Base-by-base conservation (phyloP, 2,113 vertebrate genomes). In the Pithys albifrons region DNA sequence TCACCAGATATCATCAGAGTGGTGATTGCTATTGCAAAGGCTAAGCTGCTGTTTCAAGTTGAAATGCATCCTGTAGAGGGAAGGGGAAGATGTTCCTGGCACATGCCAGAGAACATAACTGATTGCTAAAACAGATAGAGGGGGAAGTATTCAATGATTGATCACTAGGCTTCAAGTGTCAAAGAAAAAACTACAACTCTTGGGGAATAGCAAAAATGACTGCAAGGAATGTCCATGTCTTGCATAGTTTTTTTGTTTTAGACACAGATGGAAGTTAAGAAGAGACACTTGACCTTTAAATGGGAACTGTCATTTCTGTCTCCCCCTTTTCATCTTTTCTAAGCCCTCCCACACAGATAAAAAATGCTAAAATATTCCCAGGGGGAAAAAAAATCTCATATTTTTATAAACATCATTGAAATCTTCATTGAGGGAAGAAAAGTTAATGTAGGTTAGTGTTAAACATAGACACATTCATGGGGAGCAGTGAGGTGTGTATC, bases 41-140 rank as follows among this genome's bases (percentile, higher is more conserved):
- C 67, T 90, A 33, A 96, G 43, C 41, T 87, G 69, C 83, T 80
- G 67, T 86, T 97, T 92, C 89, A 96, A 97, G 91, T 91, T 97
- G 93, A 97, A 97, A 97, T 94, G 71, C 66, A 78, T 72, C 59
- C 95, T 89, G 76, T 87, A 82, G 80, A 91, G 83, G 66, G 93
- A 64, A 95, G 79, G 83, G 71, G 52, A 95, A 93, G 72, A 71
- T 7, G 57, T 89, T 89, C 76, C 59, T 83, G 66, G 83, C 55
- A 90, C 92, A 89, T 88, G 86, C 29, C 2, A 0, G 24, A 71
- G 48, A 83, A 54, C 75, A 69, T 90, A 93, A 91, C 55, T 89
- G 95, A 88, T 96, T 81, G 93, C 73, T 90, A 65, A 73, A 79
- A 64, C 75, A 88, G 83, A 86, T 64, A 55, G 19, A 48, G 49